Base-by-base conservation (phyloP, 2,113 vertebrate species). In the Procavia capensis region DNA sequence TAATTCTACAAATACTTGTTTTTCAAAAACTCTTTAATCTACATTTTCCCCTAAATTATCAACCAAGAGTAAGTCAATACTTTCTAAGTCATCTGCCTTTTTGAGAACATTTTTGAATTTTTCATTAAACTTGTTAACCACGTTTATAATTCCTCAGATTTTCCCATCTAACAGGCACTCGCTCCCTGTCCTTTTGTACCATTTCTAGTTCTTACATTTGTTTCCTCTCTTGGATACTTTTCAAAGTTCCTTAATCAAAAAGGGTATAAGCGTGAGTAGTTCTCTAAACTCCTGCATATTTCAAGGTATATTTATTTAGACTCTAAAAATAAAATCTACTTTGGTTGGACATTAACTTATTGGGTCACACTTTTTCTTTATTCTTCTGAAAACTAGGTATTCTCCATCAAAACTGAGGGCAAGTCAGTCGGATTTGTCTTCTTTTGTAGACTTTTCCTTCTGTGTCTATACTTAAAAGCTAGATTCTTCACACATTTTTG, bases 31-130 rank as follows among this genome's bases (percentile, higher is more conserved):
- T 66, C 36, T 75, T 61, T 66, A 88, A 80, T 27, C 34, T 45
- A 75, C 24, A 54, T 45, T 74, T 68, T 66, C 10, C 64, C 64
- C 25, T 54, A 81, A 61, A 31, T 81, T 6, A 82, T 64, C 36
- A 63, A 34, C 68, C 47, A 75, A 84, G 47, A 91, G 41, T n/a
- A 81, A 91, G 85, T 70, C 47, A 85, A 25, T 54, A 76, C 22
- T 78, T 87, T 36, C n/a, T 25, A 7, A 76, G 36, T 93, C n/a
- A 7, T 93, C 47, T 70, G 47, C 39, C 43, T 64, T 90, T 27
- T 76, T 36, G 36, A 63, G 68, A 96, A 50, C 83, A 79, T 79
- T 79, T 95, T 66, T 72, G n/a, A 86, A 66, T 70, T 87, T 94
- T 80, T 87, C 54, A 39, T 19, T 83, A 88, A 45, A n/a, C 79